Evolutionary conservation across 30 jellyfish, hydroid and myxozoan species (phyloP).

Genomic region (Cassiopea xamachana): DNA sequence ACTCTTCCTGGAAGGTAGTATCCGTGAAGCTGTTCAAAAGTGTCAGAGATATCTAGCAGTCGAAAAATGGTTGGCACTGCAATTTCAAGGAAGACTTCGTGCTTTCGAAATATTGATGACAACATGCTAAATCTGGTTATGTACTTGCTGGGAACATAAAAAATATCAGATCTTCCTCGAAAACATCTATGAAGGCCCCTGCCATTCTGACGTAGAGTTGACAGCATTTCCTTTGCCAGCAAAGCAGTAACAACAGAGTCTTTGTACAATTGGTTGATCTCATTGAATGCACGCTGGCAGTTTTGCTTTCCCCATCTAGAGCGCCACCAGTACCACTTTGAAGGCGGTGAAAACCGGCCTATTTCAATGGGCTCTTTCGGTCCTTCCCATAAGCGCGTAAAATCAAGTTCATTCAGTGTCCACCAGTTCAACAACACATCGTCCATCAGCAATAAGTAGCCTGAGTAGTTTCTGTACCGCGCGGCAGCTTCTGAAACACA

Average conservation of each 20-base stretch:
- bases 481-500: conserved; percentile 67
- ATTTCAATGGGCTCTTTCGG: conserved; percentile 82
- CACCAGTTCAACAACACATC: conserved; percentile 89
- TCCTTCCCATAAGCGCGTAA: conserved; percentile 88
- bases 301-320: conserved; percentile 89
- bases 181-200: conserved; percentile 72
- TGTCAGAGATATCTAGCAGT: conserved; percentile 58
- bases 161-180: conserved; percentile 97
- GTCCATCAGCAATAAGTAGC: conserved; percentile 84
- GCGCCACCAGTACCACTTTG: conserved; percentile 96
- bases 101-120: conserved; percentile 76
- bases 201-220: conserved; percentile 53
- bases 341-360: conserved; percentile 66
- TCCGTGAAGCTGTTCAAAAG: conserved; percentile 76
- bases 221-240: conserved; percentile 37
- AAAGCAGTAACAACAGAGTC: conserved; percentile 45
- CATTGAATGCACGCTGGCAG: conserved; percentile 79
- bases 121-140: conserved; percentile 57
- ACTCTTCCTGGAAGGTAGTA: conserved; percentile 92
- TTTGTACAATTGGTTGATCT: conserved; percentile 28
- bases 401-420: conserved; percentile 69
- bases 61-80: conserved; percentile 97
- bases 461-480: conserved; percentile 64
- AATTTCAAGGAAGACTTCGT: conserved; percentile 92
- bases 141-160: conserved; percentile 80